Evolutionary conservation across 1,140 invertebrate genomes (phyloP).

Genomic region (Branchinecta lindahli): DNA sequence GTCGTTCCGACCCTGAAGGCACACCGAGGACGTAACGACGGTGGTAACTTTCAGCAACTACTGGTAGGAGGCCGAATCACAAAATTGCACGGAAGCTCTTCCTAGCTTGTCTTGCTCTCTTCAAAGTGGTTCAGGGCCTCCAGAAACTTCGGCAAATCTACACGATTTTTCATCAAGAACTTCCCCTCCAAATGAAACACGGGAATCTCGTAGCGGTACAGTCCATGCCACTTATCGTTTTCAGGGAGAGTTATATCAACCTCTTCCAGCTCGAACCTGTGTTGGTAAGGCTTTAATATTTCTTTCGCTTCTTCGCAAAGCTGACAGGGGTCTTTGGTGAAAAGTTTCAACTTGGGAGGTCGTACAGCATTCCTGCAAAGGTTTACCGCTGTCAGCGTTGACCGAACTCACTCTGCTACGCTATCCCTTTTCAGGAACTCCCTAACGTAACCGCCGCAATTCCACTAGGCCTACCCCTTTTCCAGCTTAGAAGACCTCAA

Average conservation of each 20-base stretch:
- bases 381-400: too few relatives aligned
- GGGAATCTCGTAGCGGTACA: conserved; percentile 73
- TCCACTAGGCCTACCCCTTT: too few relatives aligned
- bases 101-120: neutral
- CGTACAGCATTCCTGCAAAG: neutral
- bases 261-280: conserved; percentile 45
- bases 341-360: conserved; percentile 49
- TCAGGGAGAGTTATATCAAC: conserved; percentile 55
- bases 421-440: too few relatives aligned
- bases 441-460: too few relatives aligned
- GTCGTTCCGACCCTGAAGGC: too few relatives aligned
- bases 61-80: too few relatives aligned
- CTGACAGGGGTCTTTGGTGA: conserved; percentile 60
- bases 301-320: conserved; percentile 63
- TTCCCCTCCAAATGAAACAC: conserved; percentile 66
- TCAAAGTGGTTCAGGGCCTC: neutral
- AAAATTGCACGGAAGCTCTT: too few relatives aligned
- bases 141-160: conserved; percentile 34
- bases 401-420: too few relatives aligned
- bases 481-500: too few relatives aligned
- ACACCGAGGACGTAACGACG: too few relatives aligned
- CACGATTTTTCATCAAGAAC: conserved; percentile 65
- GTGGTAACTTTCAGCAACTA: too few relatives aligned
- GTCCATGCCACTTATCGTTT: conserved; percentile 50
- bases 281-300: conserved; percentile 43